Percentiles rank a stretch among this genome's conserved stretches.
These are phyloP conservation scores for Pseudomyrmex dendroicus DNA, from an alignment of 1,140 invertebrate genomes.

Conservation along the genomic window DNA sequence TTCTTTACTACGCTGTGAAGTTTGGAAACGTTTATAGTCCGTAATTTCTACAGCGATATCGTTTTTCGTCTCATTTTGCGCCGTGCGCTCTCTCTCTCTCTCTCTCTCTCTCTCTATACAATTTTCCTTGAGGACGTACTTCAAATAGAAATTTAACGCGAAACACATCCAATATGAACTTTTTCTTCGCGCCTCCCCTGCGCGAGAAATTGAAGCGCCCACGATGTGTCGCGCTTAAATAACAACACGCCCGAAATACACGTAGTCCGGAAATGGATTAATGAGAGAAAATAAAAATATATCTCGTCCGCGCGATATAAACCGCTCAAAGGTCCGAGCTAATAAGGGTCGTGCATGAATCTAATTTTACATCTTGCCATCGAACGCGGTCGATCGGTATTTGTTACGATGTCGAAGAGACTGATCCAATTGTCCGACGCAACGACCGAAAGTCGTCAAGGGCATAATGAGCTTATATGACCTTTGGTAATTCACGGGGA, in stretches of 20 bases:
- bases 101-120: too few species aligned
- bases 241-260: neutral
- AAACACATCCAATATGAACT: too few species aligned
- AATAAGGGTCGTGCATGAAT: slow-evolving; percentile 39
- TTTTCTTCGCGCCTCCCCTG: too few species aligned
- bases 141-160: too few species aligned
- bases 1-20: neutral
- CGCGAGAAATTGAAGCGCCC: neutral
- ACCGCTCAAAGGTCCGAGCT: slow-evolving; percentile 34
- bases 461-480: slow-evolving; percentile 40
- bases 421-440: slow-evolving; percentile 52
- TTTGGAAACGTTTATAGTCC: neutral
- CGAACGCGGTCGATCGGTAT: neutral
- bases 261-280: neutral
- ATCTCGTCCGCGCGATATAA: slow-evolving; percentile 12
- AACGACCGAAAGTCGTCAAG: slow-evolving; percentile 49
- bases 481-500: slow-evolving; percentile 44
- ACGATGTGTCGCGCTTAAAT: neutral
- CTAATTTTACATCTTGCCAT: slow-evolving; percentile 50
- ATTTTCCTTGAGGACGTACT: too few species aligned
- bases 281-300: slow-evolving; percentile 41
- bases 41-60: neutral
- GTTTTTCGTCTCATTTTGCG: too few species aligned
- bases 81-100: too few species aligned
- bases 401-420: slow-evolving; percentile 11